Base-by-base conservation (phyloP, 1,140 invertebrate species). In the Drosophila azteca region DNA sequence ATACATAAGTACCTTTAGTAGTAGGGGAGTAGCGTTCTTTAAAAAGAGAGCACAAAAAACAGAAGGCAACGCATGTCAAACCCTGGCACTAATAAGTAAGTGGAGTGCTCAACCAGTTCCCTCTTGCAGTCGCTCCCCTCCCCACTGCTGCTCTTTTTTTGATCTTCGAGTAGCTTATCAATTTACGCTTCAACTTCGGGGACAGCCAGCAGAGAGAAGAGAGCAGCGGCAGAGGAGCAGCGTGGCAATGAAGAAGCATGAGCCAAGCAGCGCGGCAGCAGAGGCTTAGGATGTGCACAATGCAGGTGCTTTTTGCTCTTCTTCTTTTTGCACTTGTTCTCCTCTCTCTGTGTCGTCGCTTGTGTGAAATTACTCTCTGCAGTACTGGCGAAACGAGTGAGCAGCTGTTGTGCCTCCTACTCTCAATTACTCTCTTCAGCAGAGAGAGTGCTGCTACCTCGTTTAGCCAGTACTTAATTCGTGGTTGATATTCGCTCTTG, bases 1-100 rank as follows among this genome's bases (percentile, higher is more conserved):
- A 20, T 20, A 20, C 17, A 20, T 20, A 20, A 20, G 17, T 20
- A 20, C 17, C 3, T 26, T 5, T 26, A 26, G 24, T 26, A 26
- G 3, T 5, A 24, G 24, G 24, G 24, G 24, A 26, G 24, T 26
- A 26, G 24, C 24, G 24, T 0, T 5, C 3, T 26, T 15, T 17
- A 11, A 59, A 41, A 31, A 26, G 24, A 41, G 48, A 41, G 20
- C 7, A 8, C 24, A 26, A 3, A 52, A 72, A 71, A 77, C 82
- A 79, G 57, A 73, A 68, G 78, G 78, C 67, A 72, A 55, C 50
- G 51, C 53, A 65, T 85, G 72, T 80, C 81, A 80, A 84, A 80
- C 73, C 73, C 45, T 66, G 67, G 45, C 77, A 70, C 77, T 84
- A 87, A 84, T 84, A 84, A 81, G 82, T 63, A 48, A 74, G 57